These are phyloP conservation scores for Epirrhoe tristata DNA, from an alignment of 2,888 invertebrate species.

Conservation along the genomic window DNA sequence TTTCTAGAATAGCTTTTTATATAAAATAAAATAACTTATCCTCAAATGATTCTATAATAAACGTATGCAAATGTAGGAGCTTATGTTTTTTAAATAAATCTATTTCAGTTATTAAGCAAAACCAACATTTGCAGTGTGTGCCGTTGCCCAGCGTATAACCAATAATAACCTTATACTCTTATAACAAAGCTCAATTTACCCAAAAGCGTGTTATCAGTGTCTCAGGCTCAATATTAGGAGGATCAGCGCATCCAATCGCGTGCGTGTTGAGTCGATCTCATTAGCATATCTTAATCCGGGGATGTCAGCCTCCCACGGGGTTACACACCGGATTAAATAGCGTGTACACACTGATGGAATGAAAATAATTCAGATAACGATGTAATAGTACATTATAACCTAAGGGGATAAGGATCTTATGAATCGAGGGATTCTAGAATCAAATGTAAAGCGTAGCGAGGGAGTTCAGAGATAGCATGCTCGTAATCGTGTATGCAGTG, in stretches of 20 bases:
- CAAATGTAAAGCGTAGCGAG: too few relatives aligned
- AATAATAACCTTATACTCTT: neutral
- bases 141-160: neutral
- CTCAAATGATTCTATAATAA: too few relatives aligned
- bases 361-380: constrained; percentile 31
- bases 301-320: constrained; percentile 49
- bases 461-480: too few relatives aligned
- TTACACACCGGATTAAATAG: constrained; percentile 36
- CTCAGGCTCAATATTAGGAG: constrained; percentile 12
- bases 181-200: neutral
- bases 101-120: neutral
- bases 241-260: constrained; percentile 38
- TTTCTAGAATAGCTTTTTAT: too few relatives aligned
- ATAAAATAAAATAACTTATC: too few relatives aligned
- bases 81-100: neutral
- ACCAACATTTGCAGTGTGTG: neutral
- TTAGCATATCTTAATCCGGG: constrained; percentile 65
- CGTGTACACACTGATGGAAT: constrained; percentile 32
- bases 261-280: constrained; percentile 49
- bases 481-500: too few relatives aligned
- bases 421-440: too few relatives aligned
- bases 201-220: constrained; percentile 6
- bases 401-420: too few relatives aligned
- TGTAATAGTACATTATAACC: too few relatives aligned
- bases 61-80: neutral